phyloP scores from a whole-genome alignment of 2,113 vertebrate genomes.

The Dinomys branickii region DNA sequence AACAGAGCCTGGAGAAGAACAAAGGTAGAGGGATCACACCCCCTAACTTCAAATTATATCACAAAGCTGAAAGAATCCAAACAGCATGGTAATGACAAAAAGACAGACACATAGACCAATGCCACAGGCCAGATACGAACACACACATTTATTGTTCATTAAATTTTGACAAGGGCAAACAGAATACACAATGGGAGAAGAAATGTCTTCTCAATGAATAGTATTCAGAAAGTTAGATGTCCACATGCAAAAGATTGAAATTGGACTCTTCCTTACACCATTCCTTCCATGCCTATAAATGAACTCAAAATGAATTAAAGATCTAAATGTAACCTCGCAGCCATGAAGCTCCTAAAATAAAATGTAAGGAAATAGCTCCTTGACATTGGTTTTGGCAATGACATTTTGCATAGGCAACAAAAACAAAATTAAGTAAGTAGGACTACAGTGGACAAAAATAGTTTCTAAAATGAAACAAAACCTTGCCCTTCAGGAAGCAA shows the following conservation, averaged over 20 bases:
- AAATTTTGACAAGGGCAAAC: neutral
- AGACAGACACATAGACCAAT: neutral
- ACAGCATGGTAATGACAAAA: neutral
- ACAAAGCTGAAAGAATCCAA: neutral
- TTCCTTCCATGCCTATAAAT: neutral
- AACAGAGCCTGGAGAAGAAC: neutral
- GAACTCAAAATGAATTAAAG: neutral
- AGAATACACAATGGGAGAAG: neutral
- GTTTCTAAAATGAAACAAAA: conserved; percentile 39
- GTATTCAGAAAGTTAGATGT: neutral
- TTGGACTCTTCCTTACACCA: neutral
- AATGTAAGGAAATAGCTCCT: neutral
- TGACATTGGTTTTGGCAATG: neutral
- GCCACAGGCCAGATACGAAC: neutral
- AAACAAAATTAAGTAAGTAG: neutral
- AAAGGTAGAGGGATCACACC: neutral
- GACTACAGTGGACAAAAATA: neutral
- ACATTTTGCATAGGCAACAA: neutral
- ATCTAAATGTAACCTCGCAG: neutral
- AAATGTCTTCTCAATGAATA: neutral
- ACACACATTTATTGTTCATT: neutral
- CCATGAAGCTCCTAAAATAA: neutral
- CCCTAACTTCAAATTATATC: neutral
- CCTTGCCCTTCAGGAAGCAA: neutral
- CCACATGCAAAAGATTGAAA: neutral